Percentiles rank a stretch among this genome's conserved stretches.
Conservation (phyloP, 1,140 invertebrate genomes). For the Atta colombica region DNA sequence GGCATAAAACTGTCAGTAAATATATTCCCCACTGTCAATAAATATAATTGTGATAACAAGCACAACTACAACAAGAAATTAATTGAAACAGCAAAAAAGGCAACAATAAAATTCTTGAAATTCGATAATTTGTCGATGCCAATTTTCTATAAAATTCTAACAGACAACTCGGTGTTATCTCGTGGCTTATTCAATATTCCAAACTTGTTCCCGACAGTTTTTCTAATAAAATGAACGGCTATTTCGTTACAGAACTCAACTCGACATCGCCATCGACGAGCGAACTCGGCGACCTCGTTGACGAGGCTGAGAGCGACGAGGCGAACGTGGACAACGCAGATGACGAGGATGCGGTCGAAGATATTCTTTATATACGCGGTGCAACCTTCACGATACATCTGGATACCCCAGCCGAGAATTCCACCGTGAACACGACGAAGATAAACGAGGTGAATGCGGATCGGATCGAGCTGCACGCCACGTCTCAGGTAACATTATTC, state of each 20-base stretch:
- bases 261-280: constrained; percentile 88
- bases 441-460: constrained; percentile 76
- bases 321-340: constrained; percentile 84
- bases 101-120: constrained; percentile 9
- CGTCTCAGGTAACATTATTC: constrained; percentile 75
- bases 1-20: constrained; percentile 10
- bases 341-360: constrained; percentile 88
- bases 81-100: not conserved
- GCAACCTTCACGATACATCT: constrained; percentile 93
- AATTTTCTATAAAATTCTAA: not conserved
- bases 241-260: constrained; percentile 90
- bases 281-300: constrained; percentile 78
- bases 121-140: constrained; percentile 13
- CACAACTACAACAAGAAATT: not conserved
- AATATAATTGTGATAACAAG: constrained; percentile 12
- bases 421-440: constrained; percentile 77
- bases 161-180: not conserved
- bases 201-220: constrained; percentile 5
- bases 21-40: not conserved
- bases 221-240: constrained; percentile 22
- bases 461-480: constrained; percentile 71
- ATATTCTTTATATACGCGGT: constrained; percentile 94
- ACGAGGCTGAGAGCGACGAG: constrained; percentile 82
- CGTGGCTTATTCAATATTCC: constrained; percentile 10
- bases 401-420: constrained; percentile 83